These are phyloP conservation scores for Vidua chalybeata DNA, from an alignment of 2,113 vertebrate species.

Conservation along the genomic window DNA sequence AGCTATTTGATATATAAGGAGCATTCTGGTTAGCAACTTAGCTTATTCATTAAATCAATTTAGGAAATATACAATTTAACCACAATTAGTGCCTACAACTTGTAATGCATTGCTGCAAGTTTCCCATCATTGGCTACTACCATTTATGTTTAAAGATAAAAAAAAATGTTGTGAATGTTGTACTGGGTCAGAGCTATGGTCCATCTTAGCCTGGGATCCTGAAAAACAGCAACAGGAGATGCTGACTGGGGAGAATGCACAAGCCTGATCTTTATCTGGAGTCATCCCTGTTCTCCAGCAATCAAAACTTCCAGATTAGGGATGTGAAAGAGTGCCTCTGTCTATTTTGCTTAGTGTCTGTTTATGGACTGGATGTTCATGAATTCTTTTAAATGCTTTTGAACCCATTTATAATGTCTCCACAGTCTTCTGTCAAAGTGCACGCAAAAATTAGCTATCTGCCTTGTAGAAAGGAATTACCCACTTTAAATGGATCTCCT, in stretches of 20 bases:
- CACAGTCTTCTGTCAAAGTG: not conserved
- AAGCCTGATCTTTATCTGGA: not conserved
- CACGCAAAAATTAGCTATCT: not conserved
- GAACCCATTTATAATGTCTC: not conserved
- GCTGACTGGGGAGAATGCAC: not conserved
- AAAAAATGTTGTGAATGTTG: not conserved
- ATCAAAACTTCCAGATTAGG: not conserved
- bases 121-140: not conserved
- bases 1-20: not conserved
- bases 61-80: not conserved
- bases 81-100: not conserved
- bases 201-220: not conserved
- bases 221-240: not conserved
- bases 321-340: not conserved
- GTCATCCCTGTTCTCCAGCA: not conserved
- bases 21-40: not conserved
- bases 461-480: not conserved
- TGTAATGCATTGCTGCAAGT: not conserved
- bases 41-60: not conserved
- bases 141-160: not conserved
- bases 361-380: not conserved
- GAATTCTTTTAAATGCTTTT: not conserved
- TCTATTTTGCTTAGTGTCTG: not conserved
- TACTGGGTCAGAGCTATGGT: not conserved
- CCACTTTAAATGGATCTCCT: not conserved